Evolutionary conservation across 37 sponge, comb jelly and placozoan species (phyloP).

Genomic region (Diacarnus erythraeanus): DNA sequence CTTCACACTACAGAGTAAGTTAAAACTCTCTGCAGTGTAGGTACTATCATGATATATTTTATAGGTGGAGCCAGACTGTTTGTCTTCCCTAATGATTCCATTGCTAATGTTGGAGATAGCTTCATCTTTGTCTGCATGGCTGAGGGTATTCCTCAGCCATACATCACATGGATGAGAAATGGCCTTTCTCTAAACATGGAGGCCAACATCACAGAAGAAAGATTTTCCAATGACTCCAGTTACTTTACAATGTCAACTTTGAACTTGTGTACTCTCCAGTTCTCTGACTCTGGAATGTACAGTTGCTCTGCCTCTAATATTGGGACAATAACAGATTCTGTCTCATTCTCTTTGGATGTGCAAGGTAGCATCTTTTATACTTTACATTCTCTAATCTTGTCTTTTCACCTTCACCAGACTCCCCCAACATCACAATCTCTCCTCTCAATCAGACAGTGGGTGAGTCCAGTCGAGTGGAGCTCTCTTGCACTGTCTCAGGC

Average conservation of each 20-base stretch:
- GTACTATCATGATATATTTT: too few species aligned
- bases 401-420: neutral
- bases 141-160: constrained; percentile 24
- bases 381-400: neutral
- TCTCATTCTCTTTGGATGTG: neutral
- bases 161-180: constrained; percentile 20
- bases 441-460: neutral
- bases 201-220: neutral
- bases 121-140: constrained; percentile 11
- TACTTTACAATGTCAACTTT: neutral
- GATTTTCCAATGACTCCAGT: neutral
- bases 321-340: too few species aligned
- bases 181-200: constrained; percentile 6
- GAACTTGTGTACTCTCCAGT: constrained; percentile 1
- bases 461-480: neutral
- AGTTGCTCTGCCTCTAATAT: constrained; percentile 14
- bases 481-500: neutral
- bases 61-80: neutral
- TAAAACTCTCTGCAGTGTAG: too few species aligned
- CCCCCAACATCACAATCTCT: neutral
- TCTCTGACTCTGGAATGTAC: constrained; percentile 19
- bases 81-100: constrained; percentile 3
- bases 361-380: neutral
- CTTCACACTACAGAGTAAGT: neutral
- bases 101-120: neutral